Evolutionary conservation across 2,797 vertebrate genomes (phyloP), one percentile per base, ranked within the genome.

Genomic region (Gorsachius magnificus): DNA sequence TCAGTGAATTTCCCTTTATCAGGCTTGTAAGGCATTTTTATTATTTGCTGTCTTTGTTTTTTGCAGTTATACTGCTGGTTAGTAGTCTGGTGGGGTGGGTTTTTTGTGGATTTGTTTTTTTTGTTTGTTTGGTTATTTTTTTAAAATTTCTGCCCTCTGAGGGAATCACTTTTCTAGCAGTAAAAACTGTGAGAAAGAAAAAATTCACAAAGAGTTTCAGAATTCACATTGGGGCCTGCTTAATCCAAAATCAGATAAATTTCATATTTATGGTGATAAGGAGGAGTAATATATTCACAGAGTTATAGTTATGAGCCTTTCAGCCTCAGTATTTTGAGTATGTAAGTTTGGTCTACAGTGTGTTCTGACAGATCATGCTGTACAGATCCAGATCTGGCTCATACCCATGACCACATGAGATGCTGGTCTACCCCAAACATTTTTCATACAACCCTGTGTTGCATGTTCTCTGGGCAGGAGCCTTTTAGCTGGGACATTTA

Each of bases 231-330:
- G 25, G 88, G 15, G 9, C 5, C 15, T 58, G 13, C 68, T 86
- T 93, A 88, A 93, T 84, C 78, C 16, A 33, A 89, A 95, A 90
- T 84, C 78, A 84, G 74, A 64, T 43, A 53, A 61, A 20, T 69
- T 92, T 86, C 16, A 29, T 89, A 79, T 92, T 90, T 88, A 81
- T 75, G n/a, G 29, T 86, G 57, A 57, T 83, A 60, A 71, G 26
- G 20, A 66, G 5, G 57, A 88, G 22, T 16, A 91, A 79, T 33
- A 13, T 57, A 65, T 91, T 66, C 65, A 41, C 31, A 70, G 18
- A 84, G 35, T 82, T 76, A 57, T 36, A 69, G 22, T 65, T 84
- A 78, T 46, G 36, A 60, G 13, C 38, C 11, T 78, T 28, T 74
- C 15, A 31, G 2, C 33, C 46, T 80, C 63, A 54, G 11, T 64